Conservation (phyloP, 2,797 vertebrate species). For the Lagocephalus sceleratus region DNA sequence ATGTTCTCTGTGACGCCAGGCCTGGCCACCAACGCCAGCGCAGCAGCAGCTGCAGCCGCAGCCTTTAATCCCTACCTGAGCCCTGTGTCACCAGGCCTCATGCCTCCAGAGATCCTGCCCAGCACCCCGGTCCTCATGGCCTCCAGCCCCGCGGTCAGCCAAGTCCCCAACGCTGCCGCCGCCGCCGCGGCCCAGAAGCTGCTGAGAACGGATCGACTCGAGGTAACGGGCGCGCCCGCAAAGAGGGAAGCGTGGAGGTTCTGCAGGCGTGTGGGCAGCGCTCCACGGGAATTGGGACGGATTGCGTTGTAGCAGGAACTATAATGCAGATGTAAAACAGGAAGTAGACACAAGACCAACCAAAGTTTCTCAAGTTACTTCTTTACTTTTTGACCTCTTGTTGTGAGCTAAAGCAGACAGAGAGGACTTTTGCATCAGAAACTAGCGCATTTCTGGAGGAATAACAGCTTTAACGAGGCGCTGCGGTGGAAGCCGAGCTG, state of each 20-base stretch:
- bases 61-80: slow-evolving; percentile 97
- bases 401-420: too few relatives aligned
- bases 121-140: slow-evolving; percentile 88
- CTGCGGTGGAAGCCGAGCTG: neutral
- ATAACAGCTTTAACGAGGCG: too few relatives aligned
- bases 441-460: too few relatives aligned
- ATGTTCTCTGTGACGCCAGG: slow-evolving; percentile 93
- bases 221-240: slow-evolving; percentile 77
- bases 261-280: neutral
- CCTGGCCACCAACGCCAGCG: slow-evolving; percentile 87
- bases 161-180: slow-evolving; percentile 83
- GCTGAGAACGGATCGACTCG: slow-evolving; percentile 94
- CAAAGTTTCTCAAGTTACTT: too few relatives aligned
- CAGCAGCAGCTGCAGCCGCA: slow-evolving; percentile 83
- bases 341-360: too few relatives aligned
- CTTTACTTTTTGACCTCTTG: too few relatives aligned
- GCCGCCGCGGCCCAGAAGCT: slow-evolving; percentile 88
- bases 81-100: slow-evolving; percentile 89
- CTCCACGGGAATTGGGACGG: too few relatives aligned
- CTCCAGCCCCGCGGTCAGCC: slow-evolving; percentile 83
- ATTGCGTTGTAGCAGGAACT: neutral
- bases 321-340: too few relatives aligned
- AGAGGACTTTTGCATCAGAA: too few relatives aligned
- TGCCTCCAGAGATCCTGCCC: slow-evolving; percentile 89
- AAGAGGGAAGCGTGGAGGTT: neutral